phyloP scores from a whole-genome alignment of 2,888 invertebrate genomes.

The Criorhina ranunculi region DNA sequence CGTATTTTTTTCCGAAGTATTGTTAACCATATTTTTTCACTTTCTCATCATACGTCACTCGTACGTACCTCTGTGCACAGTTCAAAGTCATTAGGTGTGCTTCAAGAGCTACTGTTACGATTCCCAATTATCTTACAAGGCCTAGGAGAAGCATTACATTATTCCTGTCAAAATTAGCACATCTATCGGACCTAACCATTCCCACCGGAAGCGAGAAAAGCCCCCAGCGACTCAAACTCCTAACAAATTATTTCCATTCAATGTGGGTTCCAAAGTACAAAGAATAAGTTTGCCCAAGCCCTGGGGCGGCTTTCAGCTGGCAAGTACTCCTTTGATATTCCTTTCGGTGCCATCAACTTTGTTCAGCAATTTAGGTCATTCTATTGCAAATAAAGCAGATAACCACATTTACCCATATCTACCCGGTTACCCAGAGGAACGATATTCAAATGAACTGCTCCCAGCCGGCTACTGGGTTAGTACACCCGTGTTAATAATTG shows the following conservation, averaged over 20 bases:
- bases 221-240: neutral
- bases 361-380: slow-evolving; percentile 71
- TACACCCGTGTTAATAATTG: slow-evolving; percentile 68
- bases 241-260: neutral
- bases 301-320: slow-evolving; percentile 23
- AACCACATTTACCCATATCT: slow-evolving; percentile 68
- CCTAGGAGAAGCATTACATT: neutral
- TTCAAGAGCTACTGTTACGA: neutral
- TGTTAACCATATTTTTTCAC: no score
- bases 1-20: no score
- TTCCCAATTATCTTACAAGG: neutral
- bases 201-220: neutral
- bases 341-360: slow-evolving; percentile 51
- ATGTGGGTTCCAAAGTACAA: neutral
- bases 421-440: slow-evolving; percentile 36
- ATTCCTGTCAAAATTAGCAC: slow-evolving; percentile 16
- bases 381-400: slow-evolving; percentile 63
- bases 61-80: no score
- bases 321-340: slow-evolving; percentile 39
- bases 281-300: slow-evolving; percentile 31
- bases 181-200: neutral
- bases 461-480: slow-evolving; percentile 62
- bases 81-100: slow-evolving; percentile 1
- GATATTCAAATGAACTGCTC: slow-evolving; percentile 67
- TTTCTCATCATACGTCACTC: no score